Conservation (phyloP, 1,140 invertebrate genomes). For the Scaptodrosophila lebanonensis region DNA sequence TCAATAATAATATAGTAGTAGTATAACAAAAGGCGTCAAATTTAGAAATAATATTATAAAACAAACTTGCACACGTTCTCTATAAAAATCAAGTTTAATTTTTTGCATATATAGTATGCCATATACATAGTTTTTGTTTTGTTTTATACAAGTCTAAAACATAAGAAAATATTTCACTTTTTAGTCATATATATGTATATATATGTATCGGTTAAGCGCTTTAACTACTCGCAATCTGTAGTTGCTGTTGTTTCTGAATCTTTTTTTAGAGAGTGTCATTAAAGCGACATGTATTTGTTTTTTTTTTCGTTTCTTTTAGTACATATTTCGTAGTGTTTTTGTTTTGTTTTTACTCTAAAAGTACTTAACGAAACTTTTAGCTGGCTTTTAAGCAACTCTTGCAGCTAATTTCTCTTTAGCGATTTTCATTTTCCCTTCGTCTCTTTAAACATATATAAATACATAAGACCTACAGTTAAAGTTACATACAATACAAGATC, state of each 20-base stretch:
- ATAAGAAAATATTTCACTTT: slow-evolving; percentile 70
- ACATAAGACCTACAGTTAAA: slow-evolving; percentile 68
- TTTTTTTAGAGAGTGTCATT: slow-evolving; percentile 41
- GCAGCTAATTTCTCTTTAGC: slow-evolving; percentile 48
- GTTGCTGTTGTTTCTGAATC: slow-evolving; percentile 11
- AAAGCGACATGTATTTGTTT: slow-evolving; percentile 48
- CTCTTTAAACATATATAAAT: slow-evolving; percentile 73
- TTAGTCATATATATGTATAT: slow-evolving; percentile 46
- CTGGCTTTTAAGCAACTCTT: slow-evolving; percentile 50
- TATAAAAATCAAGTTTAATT: slow-evolving; percentile 25
- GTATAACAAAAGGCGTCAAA: no score
- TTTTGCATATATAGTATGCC: slow-evolving; percentile 50
- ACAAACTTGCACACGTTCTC: no score
- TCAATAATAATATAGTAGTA: no score
- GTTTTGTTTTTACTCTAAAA: slow-evolving; percentile 55
- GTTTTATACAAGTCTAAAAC: slow-evolving; percentile 66
- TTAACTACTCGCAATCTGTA: slow-evolving; percentile 36
- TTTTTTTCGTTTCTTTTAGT: slow-evolving; percentile 44
- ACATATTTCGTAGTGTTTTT: slow-evolving; percentile 46
- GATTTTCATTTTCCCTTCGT: slow-evolving; percentile 28
- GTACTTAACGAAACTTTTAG: slow-evolving; percentile 70
- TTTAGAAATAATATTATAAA: no score
- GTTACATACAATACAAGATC: slow-evolving; percentile 40
- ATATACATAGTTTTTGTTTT: slow-evolving; percentile 20
- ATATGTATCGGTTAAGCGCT: slow-evolving; percentile 60